Percentiles rank a stretch among this genome's conserved stretches.
Evolutionary conservation across 2,797 vertebrate genomes (phyloP).

Genomic region (Tympanoctomys barrerae): DNA sequence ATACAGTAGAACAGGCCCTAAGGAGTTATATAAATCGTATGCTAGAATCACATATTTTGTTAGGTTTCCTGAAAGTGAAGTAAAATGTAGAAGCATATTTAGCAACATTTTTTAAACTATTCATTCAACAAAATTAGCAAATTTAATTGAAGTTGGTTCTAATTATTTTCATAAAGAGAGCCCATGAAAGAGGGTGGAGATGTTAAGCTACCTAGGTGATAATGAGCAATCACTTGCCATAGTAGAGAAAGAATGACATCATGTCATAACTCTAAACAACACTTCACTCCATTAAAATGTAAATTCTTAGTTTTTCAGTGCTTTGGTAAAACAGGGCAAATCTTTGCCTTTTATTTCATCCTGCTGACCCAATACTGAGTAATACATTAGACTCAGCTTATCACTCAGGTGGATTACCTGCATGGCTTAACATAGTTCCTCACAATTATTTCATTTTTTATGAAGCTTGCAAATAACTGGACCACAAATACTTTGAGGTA

Average conservation of each 20-base stretch:
- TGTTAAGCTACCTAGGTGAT: neutral
- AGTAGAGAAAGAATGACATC: neutral
- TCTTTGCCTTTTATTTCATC: neutral
- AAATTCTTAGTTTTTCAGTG: neutral
- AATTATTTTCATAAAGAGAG: neutral
- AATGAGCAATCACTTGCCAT: neutral
- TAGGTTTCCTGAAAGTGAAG: constrained; percentile 35
- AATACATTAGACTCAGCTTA: neutral
- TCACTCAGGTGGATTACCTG: neutral
- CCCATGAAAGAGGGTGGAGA: neutral
- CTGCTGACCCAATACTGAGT: neutral
- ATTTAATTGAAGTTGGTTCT: constrained; percentile 11
- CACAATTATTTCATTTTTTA: neutral
- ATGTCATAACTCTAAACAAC: neutral
- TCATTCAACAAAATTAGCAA: neutral
- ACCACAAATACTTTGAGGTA: neutral
- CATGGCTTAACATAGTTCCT: neutral
- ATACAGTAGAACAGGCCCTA: neutral
- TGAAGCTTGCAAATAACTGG: neutral
- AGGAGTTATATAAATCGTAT: constrained; percentile 25
- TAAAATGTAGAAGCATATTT: constrained; percentile 31
- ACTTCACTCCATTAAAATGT: neutral
- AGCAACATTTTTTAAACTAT: constrained; percentile 35
- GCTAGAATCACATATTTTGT: constrained; percentile 6
- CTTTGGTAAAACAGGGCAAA: neutral